A percentile compares a stretch with the other conserved stretches of the same genome.
Evolutionary conservation across 2,797 vertebrate genomes (phyloP).

Genomic region (Trachops cirrhosus): DNA sequence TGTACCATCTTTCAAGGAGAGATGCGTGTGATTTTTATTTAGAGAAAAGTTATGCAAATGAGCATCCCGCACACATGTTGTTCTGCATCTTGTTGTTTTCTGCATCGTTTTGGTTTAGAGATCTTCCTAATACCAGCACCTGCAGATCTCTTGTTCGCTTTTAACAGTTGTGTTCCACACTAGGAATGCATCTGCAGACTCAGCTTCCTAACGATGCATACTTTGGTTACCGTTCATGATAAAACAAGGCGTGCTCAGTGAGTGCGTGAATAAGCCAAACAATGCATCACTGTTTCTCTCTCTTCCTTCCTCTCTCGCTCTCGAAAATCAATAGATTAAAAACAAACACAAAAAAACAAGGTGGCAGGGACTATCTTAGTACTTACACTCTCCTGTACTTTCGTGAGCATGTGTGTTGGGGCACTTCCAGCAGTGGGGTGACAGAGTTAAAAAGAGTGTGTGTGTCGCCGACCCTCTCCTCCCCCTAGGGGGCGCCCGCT

Average conservation of each 20-base stretch:
- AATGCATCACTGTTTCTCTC: neutral
- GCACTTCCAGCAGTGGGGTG: neutral
- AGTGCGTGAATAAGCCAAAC: neutral
- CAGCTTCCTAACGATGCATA: neutral
- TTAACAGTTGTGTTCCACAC: neutral
- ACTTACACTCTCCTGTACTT: neutral
- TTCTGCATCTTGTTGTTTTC: neutral
- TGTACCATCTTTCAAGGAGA: neutral
- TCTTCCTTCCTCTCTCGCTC: neutral
- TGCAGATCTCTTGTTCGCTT: neutral
- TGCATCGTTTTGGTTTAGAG: neutral
- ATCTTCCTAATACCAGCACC: fast-evolving
- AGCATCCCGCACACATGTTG: neutral
- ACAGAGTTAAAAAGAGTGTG: neutral
- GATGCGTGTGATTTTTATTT: neutral
- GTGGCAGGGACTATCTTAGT: neutral
- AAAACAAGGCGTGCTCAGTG: neutral
- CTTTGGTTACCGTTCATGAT: neutral
- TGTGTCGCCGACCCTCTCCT: neutral
- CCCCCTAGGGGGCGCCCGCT: fast-evolving
- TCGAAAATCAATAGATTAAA: neutral
- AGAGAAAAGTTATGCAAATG: neutral
- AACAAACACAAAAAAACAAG: neutral
- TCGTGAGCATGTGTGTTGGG: neutral
- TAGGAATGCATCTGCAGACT: neutral